Evolutionary conservation across 2,113 vertebrate genomes (phyloP), one percentile per base, ranked within the genome.

Genomic region (Pontoporia blainvillei): DNA sequence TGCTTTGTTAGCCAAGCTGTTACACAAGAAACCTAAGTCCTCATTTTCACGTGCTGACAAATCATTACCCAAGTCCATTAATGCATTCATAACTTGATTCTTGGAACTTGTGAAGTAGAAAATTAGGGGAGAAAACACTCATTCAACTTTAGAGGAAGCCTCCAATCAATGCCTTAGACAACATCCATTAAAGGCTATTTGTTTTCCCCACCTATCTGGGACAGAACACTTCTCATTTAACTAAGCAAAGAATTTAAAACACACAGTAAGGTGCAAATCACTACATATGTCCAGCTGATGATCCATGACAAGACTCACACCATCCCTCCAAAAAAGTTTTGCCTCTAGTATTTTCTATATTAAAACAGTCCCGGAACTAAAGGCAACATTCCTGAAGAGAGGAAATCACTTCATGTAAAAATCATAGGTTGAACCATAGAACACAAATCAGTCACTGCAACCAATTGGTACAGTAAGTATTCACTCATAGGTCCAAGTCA

Each of bases 91-190:
- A 71, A 97, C 86, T 29, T 72, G 34, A 86, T 66, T 92, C 61
- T 59, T 95, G 72, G 69, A 84, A 96, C 44, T 96, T 97, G 31
- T 91, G 84, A 96, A 90, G n/a, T 12, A 97, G 54, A 97, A 94
- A 85, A 92, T 79, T 76, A 85, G 52, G 34, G 94, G 78, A 75
- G 66, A 95, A 95, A 92, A 62, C 11, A 71, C 25, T 17, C 13
- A 93, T 25, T 92, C n/a, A 89, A 90, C 78, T 92, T 96, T 31
- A 76, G 2, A 93, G 34, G 75, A 86, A 90, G 81, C 75, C 67
- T 90, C 44, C 46, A 17, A 39, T 92, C 64, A 87, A 7, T 64
- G 69, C 69, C 91, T 87, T 91, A 75, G 64, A 44, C n/a, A 95
- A 96, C 90, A 75, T 3, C 86, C 21, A 49, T 41, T 62, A 57